Evolutionary conservation across 2,888 invertebrate species (phyloP), one percentile per base, ranked within the genome.

Genomic region (Diloba caeruleocephala): DNA sequence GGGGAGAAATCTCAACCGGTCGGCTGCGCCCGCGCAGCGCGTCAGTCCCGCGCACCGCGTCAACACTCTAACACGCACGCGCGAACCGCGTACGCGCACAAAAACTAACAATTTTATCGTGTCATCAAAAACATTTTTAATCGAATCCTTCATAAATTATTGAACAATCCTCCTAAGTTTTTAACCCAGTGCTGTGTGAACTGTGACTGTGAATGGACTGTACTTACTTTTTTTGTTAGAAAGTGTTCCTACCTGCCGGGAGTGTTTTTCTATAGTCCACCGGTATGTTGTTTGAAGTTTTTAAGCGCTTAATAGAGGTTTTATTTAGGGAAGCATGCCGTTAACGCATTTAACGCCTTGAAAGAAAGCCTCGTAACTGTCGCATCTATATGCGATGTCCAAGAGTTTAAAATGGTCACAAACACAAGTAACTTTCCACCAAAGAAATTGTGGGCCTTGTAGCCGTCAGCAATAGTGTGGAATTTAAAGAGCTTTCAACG

Each of bases 1-100:
- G 90, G 90, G 90, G 92, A 92, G 92, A 92, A 92, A 92, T 92
- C 92, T 86, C 82, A 82, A 90, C 91, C 90, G 90, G 90, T 87
- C 80, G 77, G 73, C 65, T 64, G 60, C 71, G 67, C 50, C 52
- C 71, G 56, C 68, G 71, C 71, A 69, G 54, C 62, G 77, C 72
- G 56, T 52, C 78, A 82, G 82, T 81, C 69, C 67, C 82, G 83
- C 83, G 87, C 84, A 74, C 69, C 80, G 80, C 86, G 83, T 75
- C 80, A 68, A 41, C 59, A 15, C 46, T 61, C 56, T 37, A 71
- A 59, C 71, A 82, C 83, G 86, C 70, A 42, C 62, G 57, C 42
- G 33, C 14, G 29, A 42, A 43, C 25, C 7, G 39, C 44, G 54
- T 50, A 44, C 46, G 51, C 46, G 57, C 44, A 36, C 17, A 19